Percentiles rank a stretch among this genome's conserved stretches.
phyloP scores from a whole-genome alignment of 1,140 invertebrate genomes.

The Stegodyphus mimosarum region DNA sequence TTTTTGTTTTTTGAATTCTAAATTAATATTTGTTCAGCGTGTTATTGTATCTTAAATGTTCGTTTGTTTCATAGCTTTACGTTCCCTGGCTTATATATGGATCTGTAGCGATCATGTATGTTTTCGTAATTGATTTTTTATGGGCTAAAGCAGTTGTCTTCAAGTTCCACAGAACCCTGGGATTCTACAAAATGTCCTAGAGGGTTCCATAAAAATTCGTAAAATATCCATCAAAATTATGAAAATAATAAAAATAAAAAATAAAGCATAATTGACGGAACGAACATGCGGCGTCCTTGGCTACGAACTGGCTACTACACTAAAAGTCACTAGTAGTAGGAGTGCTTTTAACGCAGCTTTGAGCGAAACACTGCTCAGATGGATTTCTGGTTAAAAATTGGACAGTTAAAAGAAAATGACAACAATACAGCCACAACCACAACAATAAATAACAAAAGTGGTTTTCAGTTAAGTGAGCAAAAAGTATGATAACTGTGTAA shows the following conservation, averaged over 20 bases:
- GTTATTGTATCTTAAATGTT: too few species aligned
- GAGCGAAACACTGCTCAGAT: slow-evolving; percentile 6
- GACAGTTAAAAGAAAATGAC: slow-evolving; percentile 14
- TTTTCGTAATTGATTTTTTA: not conserved
- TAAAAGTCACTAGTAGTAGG: slow-evolving; percentile 5
- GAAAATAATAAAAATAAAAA: slow-evolving; percentile 32
- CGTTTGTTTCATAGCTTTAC: too few species aligned
- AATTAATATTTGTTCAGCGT: too few species aligned
- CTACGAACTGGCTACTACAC: slow-evolving; percentile 7
- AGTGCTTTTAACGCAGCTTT: not conserved
- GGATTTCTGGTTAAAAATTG: slow-evolving; percentile 7
- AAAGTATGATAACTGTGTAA: too few species aligned
- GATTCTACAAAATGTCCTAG: slow-evolving; percentile 22
- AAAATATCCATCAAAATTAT: slow-evolving; percentile 28
- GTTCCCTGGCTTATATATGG: too few species aligned
- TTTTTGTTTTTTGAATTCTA: too few species aligned
- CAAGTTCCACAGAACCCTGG: not conserved
- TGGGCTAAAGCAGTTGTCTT: not conserved
- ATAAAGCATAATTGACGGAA: not conserved
- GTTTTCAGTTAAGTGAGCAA: too few species aligned
- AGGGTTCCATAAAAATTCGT: slow-evolving; percentile 17
- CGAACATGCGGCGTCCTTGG: not conserved
- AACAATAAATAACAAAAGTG: slow-evolving; percentile 9
- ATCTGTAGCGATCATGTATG: too few species aligned
- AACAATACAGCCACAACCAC: not conserved